Evolutionary conservation across 2,113 vertebrate species (phyloP).

Genomic region (Amblyopsis rosae): DNA sequence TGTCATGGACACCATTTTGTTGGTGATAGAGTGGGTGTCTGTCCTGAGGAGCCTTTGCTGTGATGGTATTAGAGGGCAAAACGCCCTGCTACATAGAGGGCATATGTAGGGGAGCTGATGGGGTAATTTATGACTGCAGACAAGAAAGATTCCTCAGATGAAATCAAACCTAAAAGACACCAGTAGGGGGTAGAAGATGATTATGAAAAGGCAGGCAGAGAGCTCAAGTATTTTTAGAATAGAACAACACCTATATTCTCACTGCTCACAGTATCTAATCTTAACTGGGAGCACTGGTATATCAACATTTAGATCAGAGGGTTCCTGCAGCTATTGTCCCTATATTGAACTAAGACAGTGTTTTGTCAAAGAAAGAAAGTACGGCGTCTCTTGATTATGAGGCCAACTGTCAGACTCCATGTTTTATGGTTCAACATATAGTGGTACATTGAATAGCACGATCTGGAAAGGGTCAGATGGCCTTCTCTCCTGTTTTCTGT

Average conservation of each 20-base stretch:
- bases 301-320: conserved; percentile 2
- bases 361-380: background rate
- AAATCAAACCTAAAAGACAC: conserved; percentile 16
- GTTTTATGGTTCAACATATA: background rate
- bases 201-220: background rate
- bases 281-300: conserved; percentile 50
- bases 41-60: conserved; percentile 75
- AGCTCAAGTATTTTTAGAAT: background rate
- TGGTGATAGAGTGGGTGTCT: conserved; percentile 75
- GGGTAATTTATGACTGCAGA: conserved; percentile 91
- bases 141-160: conserved; percentile 90
- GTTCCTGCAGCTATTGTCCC: background rate
- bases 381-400: background rate
- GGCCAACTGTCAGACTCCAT: background rate
- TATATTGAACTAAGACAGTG: conserved; percentile 4
- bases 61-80: conserved; percentile 80
- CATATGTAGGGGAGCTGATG: conserved; percentile 90
- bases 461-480: background rate
- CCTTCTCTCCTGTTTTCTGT: conserved; percentile 4
- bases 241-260: conserved; percentile 65
- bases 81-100: conserved; percentile 85
- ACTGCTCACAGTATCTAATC: conserved; percentile 80
- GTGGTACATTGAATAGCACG: background rate
- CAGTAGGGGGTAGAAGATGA: conserved; percentile 50
- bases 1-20: conserved; percentile 91